A percentile compares a stretch with the other conserved stretches of the same genome.
phyloP scores from a whole-genome alignment of 2,888 invertebrate genomes.

The Habroteleia sp. region DNA sequence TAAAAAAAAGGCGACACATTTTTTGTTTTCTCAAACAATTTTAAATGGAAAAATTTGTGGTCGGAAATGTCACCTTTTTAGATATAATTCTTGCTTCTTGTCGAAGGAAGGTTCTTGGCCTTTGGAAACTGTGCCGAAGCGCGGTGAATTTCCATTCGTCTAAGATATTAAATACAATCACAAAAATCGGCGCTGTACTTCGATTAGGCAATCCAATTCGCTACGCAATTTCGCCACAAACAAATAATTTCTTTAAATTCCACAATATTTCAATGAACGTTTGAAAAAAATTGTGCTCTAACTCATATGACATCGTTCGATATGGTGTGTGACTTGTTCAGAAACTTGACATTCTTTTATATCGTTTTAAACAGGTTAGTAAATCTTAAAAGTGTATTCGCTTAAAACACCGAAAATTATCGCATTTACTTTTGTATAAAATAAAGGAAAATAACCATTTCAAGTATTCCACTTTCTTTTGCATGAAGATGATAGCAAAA shows the following conservation, averaged over 20 bases:
- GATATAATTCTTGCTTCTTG: constrained; percentile 25
- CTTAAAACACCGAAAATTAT: not conserved
- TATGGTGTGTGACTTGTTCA: no score
- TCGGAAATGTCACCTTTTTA: constrained; percentile 17
- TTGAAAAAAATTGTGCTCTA: no score
- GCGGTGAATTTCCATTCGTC: constrained; percentile 66
- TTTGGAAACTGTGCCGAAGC: constrained; percentile 65
- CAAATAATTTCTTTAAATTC: no score
- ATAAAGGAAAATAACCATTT: constrained; percentile 25
- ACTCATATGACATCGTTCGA: no score
- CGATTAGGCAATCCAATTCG: constrained; percentile 4
- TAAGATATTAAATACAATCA: constrained; percentile 18
- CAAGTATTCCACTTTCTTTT: constrained; percentile 9
- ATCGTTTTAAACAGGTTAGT: no score
- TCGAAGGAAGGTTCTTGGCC: constrained; percentile 52
- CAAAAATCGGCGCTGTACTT: constrained; percentile 1
- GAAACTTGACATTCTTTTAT: no score
- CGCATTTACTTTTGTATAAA: constrained; percentile 1
- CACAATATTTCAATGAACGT: no score
- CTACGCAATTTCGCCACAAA: not conserved
- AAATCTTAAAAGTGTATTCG: not conserved
- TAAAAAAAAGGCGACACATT: no score
- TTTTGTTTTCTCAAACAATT: constrained; percentile 3
- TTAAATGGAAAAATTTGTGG: constrained; percentile 35
- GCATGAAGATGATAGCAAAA: no score